A percentile compares a stretch with the other conserved stretches of the same genome.
phyloP scores from a whole-genome alignment of 2,797 vertebrate species.

The Galaxias olidus region DNA sequence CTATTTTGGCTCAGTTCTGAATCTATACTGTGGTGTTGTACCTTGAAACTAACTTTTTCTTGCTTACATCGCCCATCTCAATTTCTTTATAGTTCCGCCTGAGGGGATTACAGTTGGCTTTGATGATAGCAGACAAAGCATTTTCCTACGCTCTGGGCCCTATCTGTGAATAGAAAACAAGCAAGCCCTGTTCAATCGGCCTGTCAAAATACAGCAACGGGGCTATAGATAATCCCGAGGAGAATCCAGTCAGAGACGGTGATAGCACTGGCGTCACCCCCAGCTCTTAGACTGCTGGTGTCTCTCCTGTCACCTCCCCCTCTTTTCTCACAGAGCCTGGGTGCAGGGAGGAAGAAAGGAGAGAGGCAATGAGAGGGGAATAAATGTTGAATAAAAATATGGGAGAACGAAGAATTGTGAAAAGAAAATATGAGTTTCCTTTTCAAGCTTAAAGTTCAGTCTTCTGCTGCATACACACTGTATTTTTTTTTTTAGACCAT shows the following conservation, averaged over 20 bases:
- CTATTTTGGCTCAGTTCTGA: too few relatives aligned
- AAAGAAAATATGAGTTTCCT: too few relatives aligned
- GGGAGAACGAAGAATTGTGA: too few relatives aligned
- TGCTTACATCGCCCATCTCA: conserved; percentile 26
- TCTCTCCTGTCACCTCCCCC: conserved; percentile 1
- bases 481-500: too few relatives aligned
- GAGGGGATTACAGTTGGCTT: conserved; percentile 54
- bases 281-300: background rate
- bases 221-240: conserved; percentile 55
- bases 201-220: conserved; percentile 57
- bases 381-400: conserved; percentile 7
- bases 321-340: conserved; percentile 29
- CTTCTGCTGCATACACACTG: too few relatives aligned
- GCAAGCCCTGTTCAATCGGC: conserved; percentile 45
- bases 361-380: conserved; percentile 24
- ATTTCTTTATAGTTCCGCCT: conserved; percentile 39
- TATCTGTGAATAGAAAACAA: conserved; percentile 50
- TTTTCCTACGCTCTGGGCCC: conserved; percentile 41
- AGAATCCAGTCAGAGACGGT: conserved; percentile 48
- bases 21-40: too few relatives aligned
- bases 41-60: conserved; percentile 22
- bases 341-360: conserved; percentile 4
- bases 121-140: conserved; percentile 55
- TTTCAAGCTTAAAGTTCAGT: too few relatives aligned
- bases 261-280: conserved; percentile 20